phyloP scores from a whole-genome alignment of 2,113 vertebrate species.

The Apteryx mantelli region DNA sequence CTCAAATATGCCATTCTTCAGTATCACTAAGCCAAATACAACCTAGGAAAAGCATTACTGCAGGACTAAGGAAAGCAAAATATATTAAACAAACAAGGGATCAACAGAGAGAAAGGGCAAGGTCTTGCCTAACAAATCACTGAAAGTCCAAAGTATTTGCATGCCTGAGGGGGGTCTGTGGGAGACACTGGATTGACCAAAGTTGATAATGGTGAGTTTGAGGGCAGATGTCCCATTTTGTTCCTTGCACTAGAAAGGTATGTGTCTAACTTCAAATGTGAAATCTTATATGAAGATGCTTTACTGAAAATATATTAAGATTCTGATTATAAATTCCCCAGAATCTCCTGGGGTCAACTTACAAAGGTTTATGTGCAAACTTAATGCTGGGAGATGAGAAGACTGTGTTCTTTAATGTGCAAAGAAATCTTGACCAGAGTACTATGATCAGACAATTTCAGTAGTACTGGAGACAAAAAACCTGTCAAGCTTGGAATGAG shows the following conservation, averaged over 20 bases:
- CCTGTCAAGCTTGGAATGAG: neutral
- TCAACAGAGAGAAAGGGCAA: neutral
- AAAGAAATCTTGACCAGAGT: neutral
- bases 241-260: neutral
- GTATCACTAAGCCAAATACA: neutral
- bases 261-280: neutral
- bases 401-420: accelerated
- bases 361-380: neutral
- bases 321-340: neutral
- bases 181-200: neutral
- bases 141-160: neutral
- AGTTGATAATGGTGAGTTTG: neutral
- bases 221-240: neutral
- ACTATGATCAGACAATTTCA: neutral
- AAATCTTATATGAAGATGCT: neutral
- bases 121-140: neutral
- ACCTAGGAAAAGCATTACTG: neutral
- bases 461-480: neutral
- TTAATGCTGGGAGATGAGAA: neutral
- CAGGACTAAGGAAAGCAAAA: neutral
- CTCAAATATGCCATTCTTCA: neutral
- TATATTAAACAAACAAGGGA: neutral
- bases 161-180: neutral
- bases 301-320: neutral
- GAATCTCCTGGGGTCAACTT: neutral